Conservation (phyloP, 2,113 vertebrate genomes). For the Vimba vimba region DNA sequence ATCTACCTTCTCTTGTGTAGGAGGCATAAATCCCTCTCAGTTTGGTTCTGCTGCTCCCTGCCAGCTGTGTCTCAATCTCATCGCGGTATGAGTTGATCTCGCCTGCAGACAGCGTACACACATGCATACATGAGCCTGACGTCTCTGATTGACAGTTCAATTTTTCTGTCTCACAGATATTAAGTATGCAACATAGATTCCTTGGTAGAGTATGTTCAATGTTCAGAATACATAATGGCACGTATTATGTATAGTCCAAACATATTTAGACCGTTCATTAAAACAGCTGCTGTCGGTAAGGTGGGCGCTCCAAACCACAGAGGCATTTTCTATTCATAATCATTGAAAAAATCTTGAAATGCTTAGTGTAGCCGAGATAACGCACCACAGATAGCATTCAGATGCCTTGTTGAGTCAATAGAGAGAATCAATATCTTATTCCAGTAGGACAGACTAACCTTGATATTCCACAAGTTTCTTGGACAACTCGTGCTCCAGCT, state of each 20-base stretch:
- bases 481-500: constrained; percentile 91
- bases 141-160: not conserved
- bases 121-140: constrained; percentile 10
- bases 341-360: not conserved
- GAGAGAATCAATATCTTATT: constrained; percentile 49
- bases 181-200: not conserved
- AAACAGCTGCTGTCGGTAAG: not conserved
- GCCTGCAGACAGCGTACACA: constrained; percentile 71
- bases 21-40: constrained; percentile 87
- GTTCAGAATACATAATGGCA: not conserved
- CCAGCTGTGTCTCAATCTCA: constrained; percentile 93
- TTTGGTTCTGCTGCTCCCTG: constrained; percentile 85
- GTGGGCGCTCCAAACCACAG: not conserved
- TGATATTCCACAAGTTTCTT: constrained; percentile 92
- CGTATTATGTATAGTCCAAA: not conserved
- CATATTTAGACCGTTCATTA: not conserved
- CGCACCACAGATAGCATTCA: constrained; percentile 25
- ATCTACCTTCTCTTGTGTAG: constrained; percentile 81
- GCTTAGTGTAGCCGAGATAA: constrained; percentile 7
- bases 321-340: constrained; percentile 6
- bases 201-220: not conserved
- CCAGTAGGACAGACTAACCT: constrained; percentile 76
- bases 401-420: constrained; percentile 24
- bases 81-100: constrained; percentile 93
- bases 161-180: not conserved